These are phyloP conservation scores for Steinernema khuongi DNA, from an alignment of 1,140 invertebrate genomes.

Conservation along the genomic window DNA sequence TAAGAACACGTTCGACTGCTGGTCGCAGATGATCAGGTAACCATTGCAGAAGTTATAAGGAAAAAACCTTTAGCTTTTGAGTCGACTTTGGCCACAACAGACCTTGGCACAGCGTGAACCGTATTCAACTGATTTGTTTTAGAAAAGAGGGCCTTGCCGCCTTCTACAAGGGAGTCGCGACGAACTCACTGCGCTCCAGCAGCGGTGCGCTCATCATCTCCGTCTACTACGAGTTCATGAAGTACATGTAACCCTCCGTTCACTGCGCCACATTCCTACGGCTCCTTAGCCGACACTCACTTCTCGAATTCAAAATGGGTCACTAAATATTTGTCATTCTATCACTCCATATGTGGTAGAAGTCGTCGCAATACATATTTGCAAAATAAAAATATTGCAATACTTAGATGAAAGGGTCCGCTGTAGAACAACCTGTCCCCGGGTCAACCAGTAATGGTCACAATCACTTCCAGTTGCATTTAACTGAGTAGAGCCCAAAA, in stretches of 20 bases:
- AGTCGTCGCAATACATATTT: no score
- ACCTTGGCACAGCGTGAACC: no score
- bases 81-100: no score
- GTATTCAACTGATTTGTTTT: constrained; percentile 33
- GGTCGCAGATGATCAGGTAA: constrained; percentile 32
- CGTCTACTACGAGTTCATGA: constrained; percentile 51
- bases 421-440: no score
- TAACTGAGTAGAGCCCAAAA: no score
- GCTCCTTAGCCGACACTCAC: background rate
- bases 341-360: no score
- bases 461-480: no score
- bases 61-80: background rate
- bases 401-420: no score
- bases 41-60: background rate
- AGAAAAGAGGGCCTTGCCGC: constrained; percentile 41
- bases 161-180: constrained; percentile 47
- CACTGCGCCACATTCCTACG: background rate
- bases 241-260: constrained; percentile 38
- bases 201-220: constrained; percentile 49
- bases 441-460: no score
- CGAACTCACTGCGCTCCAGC: constrained; percentile 49
- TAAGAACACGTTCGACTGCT: constrained; percentile 42
- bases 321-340: background rate
- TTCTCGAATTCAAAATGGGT: background rate
- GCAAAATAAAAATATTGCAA: no score